These are phyloP conservation scores for Physella acuta DNA, from an alignment of 1,140 invertebrate genomes.

Conservation along the genomic window DNA sequence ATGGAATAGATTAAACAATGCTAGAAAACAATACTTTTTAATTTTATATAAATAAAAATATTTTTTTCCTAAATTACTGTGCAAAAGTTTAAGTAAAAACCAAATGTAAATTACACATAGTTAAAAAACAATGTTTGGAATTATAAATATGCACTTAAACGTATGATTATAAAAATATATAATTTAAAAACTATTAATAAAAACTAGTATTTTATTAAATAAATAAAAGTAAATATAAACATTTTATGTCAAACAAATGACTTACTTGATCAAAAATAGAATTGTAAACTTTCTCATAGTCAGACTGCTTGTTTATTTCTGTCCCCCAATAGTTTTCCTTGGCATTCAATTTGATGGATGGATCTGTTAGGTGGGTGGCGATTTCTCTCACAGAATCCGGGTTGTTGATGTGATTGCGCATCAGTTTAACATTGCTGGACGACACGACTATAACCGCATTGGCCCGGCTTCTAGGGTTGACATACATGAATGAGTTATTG, in stretches of 20 bases:
- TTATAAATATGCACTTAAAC: too few species aligned
- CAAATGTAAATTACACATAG: too few species aligned
- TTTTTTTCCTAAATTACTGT: neutral
- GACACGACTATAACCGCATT: constrained; percentile 87
- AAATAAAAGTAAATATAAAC: too few species aligned
- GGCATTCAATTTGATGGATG: constrained; percentile 90
- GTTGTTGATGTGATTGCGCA: constrained; percentile 91
- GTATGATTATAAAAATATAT: too few species aligned
- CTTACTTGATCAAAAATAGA: constrained; percentile 55
- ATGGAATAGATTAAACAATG: neutral
- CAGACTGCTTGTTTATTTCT: constrained; percentile 33
- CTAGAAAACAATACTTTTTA: too few species aligned
- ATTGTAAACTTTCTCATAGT: constrained; percentile 38
- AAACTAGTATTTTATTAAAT: too few species aligned
- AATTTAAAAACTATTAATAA: too few species aligned
- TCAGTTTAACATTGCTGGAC: constrained; percentile 82
- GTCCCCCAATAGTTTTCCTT: constrained; percentile 91
- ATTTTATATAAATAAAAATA: too few species aligned
- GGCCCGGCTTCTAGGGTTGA: constrained; percentile 75
- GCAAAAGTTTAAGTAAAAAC: neutral
- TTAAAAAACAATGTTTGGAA: too few species aligned
- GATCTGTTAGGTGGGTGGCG: constrained; percentile 90
- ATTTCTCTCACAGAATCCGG: constrained; percentile 85
- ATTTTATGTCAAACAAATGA: too few species aligned
- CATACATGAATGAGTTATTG: constrained; percentile 77